Conservation (phyloP, 2,113 vertebrate genomes). For the Seriola quinqueradiata region DNA sequence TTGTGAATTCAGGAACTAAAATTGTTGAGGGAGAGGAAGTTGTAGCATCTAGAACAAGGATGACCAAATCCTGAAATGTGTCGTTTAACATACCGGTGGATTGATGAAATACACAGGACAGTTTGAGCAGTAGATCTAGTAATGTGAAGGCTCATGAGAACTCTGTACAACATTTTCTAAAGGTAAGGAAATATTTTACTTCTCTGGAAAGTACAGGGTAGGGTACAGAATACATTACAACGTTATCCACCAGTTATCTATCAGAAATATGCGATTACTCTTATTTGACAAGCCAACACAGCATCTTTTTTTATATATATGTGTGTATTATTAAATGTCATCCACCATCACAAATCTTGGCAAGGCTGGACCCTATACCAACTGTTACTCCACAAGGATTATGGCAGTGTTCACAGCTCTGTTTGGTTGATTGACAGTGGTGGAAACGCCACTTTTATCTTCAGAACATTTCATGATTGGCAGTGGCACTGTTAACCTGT, state of each 20-base stretch:
- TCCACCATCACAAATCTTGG: not conserved
- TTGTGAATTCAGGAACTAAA: not conserved
- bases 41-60: not conserved
- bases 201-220: too few relatives aligned
- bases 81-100: not conserved
- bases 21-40: not conserved
- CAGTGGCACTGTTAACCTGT: not conserved
- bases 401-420: constrained; percentile 1
- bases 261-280: not conserved
- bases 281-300: not conserved
- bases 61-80: not conserved
- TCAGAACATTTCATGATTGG: not conserved
- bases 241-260: not conserved
- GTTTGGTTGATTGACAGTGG: constrained; percentile 11
- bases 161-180: too few relatives aligned
- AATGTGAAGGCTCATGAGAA: not conserved
- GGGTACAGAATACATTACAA: too few relatives aligned
- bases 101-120: not conserved
- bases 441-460: too few relatives aligned
- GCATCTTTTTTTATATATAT: too few relatives aligned
- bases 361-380: constrained; percentile 8
- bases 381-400: not conserved
- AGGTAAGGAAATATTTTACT: too few relatives aligned
- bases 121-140: not conserved
- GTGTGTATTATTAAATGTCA: not conserved